Evolutionary conservation across 2,113 vertebrate genomes (phyloP).

Genomic region (Triplophysa tibetana): DNA sequence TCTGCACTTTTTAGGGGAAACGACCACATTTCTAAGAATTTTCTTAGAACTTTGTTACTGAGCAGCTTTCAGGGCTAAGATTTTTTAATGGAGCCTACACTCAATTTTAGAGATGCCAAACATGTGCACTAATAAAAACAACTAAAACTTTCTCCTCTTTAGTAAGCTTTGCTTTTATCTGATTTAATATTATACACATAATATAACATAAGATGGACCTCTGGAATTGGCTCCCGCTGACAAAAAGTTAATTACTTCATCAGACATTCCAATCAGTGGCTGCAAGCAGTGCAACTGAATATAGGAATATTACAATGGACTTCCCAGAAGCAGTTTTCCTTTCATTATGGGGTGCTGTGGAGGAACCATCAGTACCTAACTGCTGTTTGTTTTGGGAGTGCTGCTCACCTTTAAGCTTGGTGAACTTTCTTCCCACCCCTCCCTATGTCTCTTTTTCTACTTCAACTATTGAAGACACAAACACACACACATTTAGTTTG

Average conservation of each 20-base stretch:
- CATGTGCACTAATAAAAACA: no score
- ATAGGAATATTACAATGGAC: slow-evolving; percentile 24
- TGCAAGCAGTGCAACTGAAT: slow-evolving; percentile 20
- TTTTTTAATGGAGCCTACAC: no score
- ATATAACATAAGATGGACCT: neutral
- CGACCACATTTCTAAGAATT: no score
- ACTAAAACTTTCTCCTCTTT: no score
- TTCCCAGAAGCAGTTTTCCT: slow-evolving; percentile 51
- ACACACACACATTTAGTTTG: slow-evolving; percentile 15
- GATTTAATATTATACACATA: neutral
- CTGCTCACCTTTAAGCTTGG: slow-evolving; percentile 40
- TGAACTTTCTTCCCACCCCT: slow-evolving; percentile 30
- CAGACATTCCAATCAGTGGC: slow-evolving; percentile 53
- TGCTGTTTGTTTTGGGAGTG: slow-evolving; percentile 13
- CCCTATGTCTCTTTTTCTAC: neutral
- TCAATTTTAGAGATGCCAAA: no score
- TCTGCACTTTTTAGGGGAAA: no score
- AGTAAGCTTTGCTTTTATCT: no score
- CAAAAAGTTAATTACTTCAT: slow-evolving; percentile 47
- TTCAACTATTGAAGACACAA: neutral
- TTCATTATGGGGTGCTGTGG: slow-evolving; percentile 38
- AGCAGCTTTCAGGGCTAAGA: no score
- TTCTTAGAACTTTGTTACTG: no score
- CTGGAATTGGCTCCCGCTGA: neutral
- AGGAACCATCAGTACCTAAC: slow-evolving; percentile 42